Base-by-base conservation (phyloP, 2,113 vertebrate species). In the Clarias gariepinus region DNA sequence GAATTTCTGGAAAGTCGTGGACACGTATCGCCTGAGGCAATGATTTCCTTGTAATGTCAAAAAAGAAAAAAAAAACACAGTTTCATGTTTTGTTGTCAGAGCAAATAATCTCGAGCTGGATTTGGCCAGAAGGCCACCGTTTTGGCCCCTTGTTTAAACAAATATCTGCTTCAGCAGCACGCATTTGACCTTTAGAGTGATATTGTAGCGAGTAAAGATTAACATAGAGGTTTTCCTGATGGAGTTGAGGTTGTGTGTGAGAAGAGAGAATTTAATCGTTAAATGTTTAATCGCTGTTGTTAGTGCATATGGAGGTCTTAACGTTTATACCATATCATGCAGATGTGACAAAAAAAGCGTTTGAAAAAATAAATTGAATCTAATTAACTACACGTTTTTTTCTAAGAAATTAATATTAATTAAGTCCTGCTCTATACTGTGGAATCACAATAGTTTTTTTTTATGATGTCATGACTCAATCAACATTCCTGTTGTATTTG, bases 1-100 rank as follows among this genome's bases (percentile, higher is more conserved):
- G 47, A 77, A 77, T 77, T 78, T 78, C 74, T 57, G 74, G 74
- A 78, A 78, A 30, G 52, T 78, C 25, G 16, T 18, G 74, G 25
- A 78, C 52, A 8, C 15, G 74, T 28, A 4, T 78, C n/a, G n/a
- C 74, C 74, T 7, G 6, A 57, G 74, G 74, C 74, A 78, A 55
- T 16, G 6, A n/a, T 53, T 77, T 78, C 74, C 8, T 28, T n/a
- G 77, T 58, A 33, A 25, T 74, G 36, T 36, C 47, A 5, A 63
- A 19, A 58, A 58, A 13, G 60, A 25, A 23, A 25, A 74, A 36
- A 71, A 71, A 73, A 16, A 25, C 74, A 15, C 15, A 16, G 7
- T 33, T 58, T 33, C 28, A 57, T 58, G 53, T 79, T 79, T 33
- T 79, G 28, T 58, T 79, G 28, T 79, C 77, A 79, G 53, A 30